These are phyloP conservation scores for Pelosia muscerda DNA, from an alignment of 2,888 invertebrate species.

Conservation along the genomic window DNA sequence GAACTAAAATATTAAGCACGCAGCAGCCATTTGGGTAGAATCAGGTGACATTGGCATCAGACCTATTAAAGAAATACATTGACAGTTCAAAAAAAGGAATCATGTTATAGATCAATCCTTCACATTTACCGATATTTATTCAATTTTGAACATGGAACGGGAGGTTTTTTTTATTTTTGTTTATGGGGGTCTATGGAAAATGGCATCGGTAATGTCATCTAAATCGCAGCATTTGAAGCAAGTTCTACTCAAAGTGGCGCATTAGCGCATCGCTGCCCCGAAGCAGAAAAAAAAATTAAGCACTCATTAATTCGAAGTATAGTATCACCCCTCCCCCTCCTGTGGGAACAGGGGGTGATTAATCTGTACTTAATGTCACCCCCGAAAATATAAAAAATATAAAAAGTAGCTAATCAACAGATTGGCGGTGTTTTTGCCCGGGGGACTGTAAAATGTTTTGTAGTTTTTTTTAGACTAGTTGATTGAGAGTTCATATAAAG, in stretches of 20 bases:
- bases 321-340: slow-evolving; percentile 63
- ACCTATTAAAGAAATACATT: too few species aligned
- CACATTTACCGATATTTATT: too few species aligned
- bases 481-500: slow-evolving; percentile 10
- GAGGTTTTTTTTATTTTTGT: too few species aligned
- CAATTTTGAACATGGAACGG: too few species aligned
- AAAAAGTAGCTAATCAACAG: slow-evolving; percentile 84
- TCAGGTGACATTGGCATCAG: too few species aligned
- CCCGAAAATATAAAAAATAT: slow-evolving; percentile 79
- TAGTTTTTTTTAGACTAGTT: slow-evolving; percentile 30
- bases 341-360: slow-evolving; percentile 78
- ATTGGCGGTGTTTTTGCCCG: slow-evolving; percentile 73
- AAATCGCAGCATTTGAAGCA: background rate
- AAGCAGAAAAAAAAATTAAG: slow-evolving; percentile 69
- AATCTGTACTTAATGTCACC: slow-evolving; percentile 84
- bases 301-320: slow-evolving; percentile 81
- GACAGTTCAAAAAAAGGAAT: too few species aligned
- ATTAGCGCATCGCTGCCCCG: slow-evolving; percentile 57
- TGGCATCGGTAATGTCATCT: background rate
- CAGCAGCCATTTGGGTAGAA: too few species aligned
- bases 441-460: slow-evolving; percentile 46
- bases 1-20: too few species aligned
- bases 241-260: slow-evolving; percentile 55
- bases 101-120: too few species aligned
- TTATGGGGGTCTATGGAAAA: too few species aligned